Percentiles rank a stretch among this genome's conserved stretches.
Conservation (phyloP, 2,888 invertebrate genomes). For the Mythimna albipuncta region DNA sequence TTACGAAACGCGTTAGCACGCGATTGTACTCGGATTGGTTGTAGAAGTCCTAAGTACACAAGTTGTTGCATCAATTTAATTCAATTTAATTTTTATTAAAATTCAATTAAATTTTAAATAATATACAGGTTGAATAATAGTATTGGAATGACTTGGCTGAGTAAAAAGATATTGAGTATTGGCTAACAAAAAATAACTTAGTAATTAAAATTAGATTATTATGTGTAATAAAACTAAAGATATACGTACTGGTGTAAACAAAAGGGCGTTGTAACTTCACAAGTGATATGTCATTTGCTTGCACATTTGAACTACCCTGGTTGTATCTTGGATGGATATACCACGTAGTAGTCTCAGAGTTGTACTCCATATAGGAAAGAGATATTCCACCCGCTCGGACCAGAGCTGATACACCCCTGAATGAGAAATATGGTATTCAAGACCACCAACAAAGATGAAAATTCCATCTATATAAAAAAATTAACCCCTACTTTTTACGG, state of each 20-base stretch:
- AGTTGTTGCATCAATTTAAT: background rate
- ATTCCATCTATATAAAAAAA: background rate
- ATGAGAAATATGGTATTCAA: background rate
- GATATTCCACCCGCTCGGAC: background rate
- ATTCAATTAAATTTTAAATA: no score
- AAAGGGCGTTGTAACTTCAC: background rate
- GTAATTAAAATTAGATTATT: no score
- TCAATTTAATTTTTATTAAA: no score
- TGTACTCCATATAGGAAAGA: background rate
- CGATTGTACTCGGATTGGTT: slow-evolving; percentile 15
- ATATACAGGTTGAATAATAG: no score
- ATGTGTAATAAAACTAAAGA: background rate
- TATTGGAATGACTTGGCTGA: no score
- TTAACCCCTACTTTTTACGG: no score
- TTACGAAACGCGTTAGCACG: background rate
- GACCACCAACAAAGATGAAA: background rate
- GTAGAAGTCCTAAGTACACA: slow-evolving; percentile 1
- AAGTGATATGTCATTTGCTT: background rate
- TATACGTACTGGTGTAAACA: background rate
- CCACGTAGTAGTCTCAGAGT: background rate
- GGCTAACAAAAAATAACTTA: no score
- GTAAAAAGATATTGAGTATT: no score
- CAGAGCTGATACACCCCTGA: background rate
- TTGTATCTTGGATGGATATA: background rate
- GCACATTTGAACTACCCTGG: background rate